Evolutionary conservation across 2,797 vertebrate species (phyloP), one percentile per base, ranked within the genome.

Genomic region (Lepilemur septentrionalis): DNA sequence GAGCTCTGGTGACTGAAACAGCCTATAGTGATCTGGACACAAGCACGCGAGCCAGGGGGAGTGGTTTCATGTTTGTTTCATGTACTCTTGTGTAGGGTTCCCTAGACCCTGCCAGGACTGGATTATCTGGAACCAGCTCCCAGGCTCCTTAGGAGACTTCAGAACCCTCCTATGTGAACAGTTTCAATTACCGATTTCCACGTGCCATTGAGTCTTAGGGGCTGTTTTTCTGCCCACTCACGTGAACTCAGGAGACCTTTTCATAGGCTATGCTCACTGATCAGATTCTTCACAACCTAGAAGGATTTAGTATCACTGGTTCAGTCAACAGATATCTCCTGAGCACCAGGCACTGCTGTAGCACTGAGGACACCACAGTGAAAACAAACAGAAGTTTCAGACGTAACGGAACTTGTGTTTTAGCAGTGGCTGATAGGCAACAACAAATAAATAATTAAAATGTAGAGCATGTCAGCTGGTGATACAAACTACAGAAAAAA

Each of bases 1-100:
- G 48, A n/a, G 43, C 79, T 48, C 30, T 17, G 7, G 65, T 38
- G 76, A 61, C 4, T 43, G 38, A 61, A 75, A 81, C 11, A 52
- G 75, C 50, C 80, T 3, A 2, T 0, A 1, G 46, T 11, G 13
- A 59, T 20, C 32, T 17, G 10, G 13, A 32, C 20, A 11, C 0
- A 59, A 32, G 3, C 8, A 7, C 0, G 1, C 12, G 59, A 50
- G 30, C 28, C 18, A 35, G 78, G 38, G 30, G 7, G 30, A 84
- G 20, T 2, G 23, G 6, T 32, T 81, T 63, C 28, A 3, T 3
- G 13, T 23, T 30, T 18, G 48, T 52, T 80, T 48, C 28, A 12
- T 18, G 1, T 7, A 13, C 14, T 57, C 43, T 23, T 69, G 32
- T 22, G 38, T 11, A 61, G 50, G 55, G 59, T n/a, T 43, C 8